Conservation (phyloP, 1,140 invertebrate genomes). For the Papilio glaucus region DNA sequence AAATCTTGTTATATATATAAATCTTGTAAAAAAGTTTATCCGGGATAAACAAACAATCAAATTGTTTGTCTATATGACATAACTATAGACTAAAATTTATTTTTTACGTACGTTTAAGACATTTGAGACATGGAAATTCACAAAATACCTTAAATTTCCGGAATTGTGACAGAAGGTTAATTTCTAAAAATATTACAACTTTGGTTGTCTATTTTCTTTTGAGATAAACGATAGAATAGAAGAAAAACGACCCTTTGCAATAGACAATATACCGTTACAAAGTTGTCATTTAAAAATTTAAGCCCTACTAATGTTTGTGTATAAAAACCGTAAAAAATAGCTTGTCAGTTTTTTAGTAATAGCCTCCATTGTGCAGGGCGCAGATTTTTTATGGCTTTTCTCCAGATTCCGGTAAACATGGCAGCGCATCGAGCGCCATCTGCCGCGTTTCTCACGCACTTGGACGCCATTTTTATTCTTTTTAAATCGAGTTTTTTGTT, state of each 20-base stretch:
- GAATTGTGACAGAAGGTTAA: no score
- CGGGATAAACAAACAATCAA: no score
- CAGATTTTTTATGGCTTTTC: conserved; percentile 31
- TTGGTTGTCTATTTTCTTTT: not conserved
- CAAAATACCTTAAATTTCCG: no score
- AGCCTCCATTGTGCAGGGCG: conserved; percentile 31
- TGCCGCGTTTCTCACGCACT: conserved; percentile 35
- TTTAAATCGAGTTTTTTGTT: conserved; percentile 19
- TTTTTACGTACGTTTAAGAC: no score
- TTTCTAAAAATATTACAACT: not conserved
- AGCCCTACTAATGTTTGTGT: conserved; percentile 23
- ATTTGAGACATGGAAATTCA: no score
- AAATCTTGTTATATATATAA: no score
- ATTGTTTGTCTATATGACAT: no score
- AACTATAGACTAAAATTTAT: no score
- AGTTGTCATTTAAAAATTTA: conserved; percentile 16
- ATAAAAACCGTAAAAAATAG: conserved; percentile 22
- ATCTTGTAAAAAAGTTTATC: no score
- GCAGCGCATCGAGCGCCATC: conserved; percentile 29
- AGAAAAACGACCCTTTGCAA: not conserved
- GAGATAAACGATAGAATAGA: not conserved
- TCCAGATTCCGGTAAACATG: conserved; percentile 33
- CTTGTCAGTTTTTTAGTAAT: conserved; percentile 24
- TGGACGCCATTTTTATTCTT: conserved; percentile 13
- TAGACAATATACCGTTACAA: conserved; percentile 7